Base-by-base conservation (phyloP, 2,888 invertebrate species). In the Heterodera filipjevi region DNA sequence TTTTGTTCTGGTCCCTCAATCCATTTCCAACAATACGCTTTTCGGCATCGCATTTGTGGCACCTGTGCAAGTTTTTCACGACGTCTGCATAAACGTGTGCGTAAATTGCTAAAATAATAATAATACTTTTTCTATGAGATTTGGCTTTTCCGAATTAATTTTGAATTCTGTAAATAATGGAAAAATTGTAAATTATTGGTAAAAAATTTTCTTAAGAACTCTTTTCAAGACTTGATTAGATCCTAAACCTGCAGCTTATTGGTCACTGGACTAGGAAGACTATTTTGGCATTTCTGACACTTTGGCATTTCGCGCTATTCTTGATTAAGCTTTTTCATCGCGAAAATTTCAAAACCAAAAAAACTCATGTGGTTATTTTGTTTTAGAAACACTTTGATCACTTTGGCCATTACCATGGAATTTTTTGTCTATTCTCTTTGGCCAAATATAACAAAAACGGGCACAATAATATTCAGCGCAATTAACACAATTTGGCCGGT, bases 11-110 rank as follows among this genome's bases (percentile, higher is more conserved):
- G 33, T 68, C 8, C 68, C 68, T 16, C 68, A 68, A 22, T 35
- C 16, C 32, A 35, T 68, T 32, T 32, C 68, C 3, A 68, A 22
- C 68, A 35, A 68, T 32, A 5, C 3, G 19, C 68, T 68, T 32
- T 68, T 33, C 32, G 33, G 27, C 22, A 19, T 19, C 8, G 32
- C 16, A 8, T 33, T 68, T 35, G 35, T 68, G 19, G 35, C 33
- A 19, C 32, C 19, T 19, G 32, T 68, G 14, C 68, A 68, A 68
- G 14, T 68, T 68, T 68, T 68, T 8, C 68, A 68, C 27, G 68
- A 68, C 22, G 68, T 68, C 33, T 19, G 35, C 68, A 68, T 68
- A 32, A 68, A 68, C 22, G 33, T 68, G 68, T 68, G 35, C 33
- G 68, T 35, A 10, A 68, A 35, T 33, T 68, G 35, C 33, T 68